A percentile compares a stretch with the other conserved stretches of the same genome.
These are phyloP conservation scores for Orchesellides sinensis DNA, from an alignment of 2,888 invertebrate species.

Conservation along the genomic window DNA sequence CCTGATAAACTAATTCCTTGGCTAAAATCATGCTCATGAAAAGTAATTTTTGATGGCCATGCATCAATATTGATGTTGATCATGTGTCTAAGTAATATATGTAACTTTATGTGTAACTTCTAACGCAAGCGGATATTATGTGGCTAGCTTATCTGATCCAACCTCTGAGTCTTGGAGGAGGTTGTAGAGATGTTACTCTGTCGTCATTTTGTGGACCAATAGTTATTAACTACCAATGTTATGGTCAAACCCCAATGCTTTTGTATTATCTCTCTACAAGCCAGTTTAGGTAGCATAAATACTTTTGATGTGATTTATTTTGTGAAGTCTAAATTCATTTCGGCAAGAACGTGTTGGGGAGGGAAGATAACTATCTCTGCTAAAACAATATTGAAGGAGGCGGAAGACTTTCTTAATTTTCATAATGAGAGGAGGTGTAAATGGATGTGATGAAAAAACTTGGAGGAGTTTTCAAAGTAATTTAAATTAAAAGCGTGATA, in stretches of 20 bases:
- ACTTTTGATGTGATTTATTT: slow-evolving; percentile 9
- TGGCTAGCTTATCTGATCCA: background rate
- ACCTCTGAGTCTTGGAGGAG: too few species aligned
- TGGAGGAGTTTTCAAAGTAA: background rate
- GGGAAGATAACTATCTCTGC: slow-evolving; percentile 2
- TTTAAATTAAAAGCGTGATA: background rate
- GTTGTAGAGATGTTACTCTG: too few species aligned
- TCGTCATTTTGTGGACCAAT: too few species aligned
- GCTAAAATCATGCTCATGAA: slow-evolving; percentile 23
- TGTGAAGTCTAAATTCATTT: background rate
- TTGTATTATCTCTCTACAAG: too few species aligned
- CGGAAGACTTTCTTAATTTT: background rate
- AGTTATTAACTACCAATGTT: too few species aligned
- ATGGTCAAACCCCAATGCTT: too few species aligned
- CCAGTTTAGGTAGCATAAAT: too few species aligned
- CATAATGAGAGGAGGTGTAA: slow-evolving; percentile 30
- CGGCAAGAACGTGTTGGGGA: background rate
- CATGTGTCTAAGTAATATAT: background rate
- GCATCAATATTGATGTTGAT: slow-evolving; percentile 7
- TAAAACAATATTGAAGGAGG: background rate
- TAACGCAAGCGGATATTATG: slow-evolving; percentile 5
- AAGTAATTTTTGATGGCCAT: slow-evolving; percentile 37
- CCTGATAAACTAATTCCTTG: slow-evolving; percentile 47
- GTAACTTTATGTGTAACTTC: too few species aligned
- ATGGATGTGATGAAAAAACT: background rate